phyloP scores from a whole-genome alignment of 2,888 invertebrate species.

The Dendrolimus houi region DNA sequence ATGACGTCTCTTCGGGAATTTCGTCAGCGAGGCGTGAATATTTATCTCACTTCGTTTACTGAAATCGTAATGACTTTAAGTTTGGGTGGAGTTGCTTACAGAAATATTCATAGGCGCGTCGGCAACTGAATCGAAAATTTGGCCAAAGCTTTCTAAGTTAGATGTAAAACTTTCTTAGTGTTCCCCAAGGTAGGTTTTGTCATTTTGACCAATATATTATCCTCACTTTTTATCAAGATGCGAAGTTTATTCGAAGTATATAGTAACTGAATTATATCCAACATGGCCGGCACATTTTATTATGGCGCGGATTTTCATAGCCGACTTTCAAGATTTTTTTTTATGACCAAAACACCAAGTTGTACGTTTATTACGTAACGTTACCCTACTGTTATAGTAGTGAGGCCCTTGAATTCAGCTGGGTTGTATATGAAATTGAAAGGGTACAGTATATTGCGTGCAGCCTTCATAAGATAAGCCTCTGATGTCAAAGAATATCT shows the following conservation, averaged over 20 bases:
- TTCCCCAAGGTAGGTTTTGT: background rate
- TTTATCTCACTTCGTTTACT: constrained; percentile 28
- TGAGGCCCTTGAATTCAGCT: constrained; percentile 34
- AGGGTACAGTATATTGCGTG: constrained; percentile 47
- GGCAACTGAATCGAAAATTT: constrained; percentile 21
- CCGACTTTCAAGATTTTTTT: background rate
- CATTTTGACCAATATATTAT: too few relatives aligned
- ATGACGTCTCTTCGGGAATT: constrained; percentile 21
- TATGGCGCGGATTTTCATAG: too few relatives aligned
- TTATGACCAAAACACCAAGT: constrained; percentile 22
- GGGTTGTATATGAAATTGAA: constrained; percentile 23
- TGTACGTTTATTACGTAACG: constrained; percentile 38
- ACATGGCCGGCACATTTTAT: too few relatives aligned
- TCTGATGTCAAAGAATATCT: constrained; percentile 38
- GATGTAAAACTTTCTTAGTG: background rate
- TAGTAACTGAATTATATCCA: too few relatives aligned
- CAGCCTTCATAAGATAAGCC: constrained; percentile 38
- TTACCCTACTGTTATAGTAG: constrained; percentile 20
- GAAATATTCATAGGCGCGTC: constrained; percentile 3
- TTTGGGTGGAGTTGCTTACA: too few relatives aligned
- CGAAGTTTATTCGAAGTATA: too few relatives aligned
- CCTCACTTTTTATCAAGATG: too few relatives aligned
- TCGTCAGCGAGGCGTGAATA: constrained; percentile 28
- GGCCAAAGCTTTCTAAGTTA: constrained; percentile 9
- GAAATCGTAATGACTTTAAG: constrained; percentile 24